These are phyloP conservation scores for Sceloporus tristichus DNA, from an alignment of 2,113 vertebrate species.

Conservation along the genomic window DNA sequence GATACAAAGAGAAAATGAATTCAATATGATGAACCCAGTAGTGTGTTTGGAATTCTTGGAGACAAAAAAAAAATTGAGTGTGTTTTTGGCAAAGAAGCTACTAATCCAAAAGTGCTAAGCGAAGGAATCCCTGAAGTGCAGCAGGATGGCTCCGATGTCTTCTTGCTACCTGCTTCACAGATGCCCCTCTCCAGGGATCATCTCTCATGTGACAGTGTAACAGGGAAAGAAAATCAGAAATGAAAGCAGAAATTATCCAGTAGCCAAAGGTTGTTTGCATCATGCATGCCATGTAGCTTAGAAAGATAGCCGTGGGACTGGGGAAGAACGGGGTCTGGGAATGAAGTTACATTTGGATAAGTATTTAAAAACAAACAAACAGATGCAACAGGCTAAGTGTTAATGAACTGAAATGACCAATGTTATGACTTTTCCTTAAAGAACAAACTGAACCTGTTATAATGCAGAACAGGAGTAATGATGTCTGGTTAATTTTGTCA, in stretches of 20 bases:
- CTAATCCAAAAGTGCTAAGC: conserved; percentile 32
- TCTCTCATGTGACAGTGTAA: accelerated
- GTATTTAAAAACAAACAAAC: background rate
- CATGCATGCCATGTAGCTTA: background rate
- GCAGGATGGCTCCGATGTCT: conserved; percentile 32
- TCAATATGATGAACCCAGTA: conserved; percentile 50
- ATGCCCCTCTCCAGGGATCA: conserved; percentile 20
- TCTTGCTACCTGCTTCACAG: conserved; percentile 5
- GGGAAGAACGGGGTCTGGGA: background rate
- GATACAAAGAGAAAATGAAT: conserved; percentile 67
- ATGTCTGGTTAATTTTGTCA: background rate
- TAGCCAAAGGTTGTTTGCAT: background rate
- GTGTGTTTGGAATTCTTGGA: conserved; percentile 21
- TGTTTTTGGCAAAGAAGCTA: background rate
- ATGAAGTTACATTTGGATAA: background rate
- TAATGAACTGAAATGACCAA: too few relatives aligned
- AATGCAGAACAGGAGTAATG: background rate
- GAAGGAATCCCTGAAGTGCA: conserved; percentile 2
- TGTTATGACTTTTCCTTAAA: background rate
- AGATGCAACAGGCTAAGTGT: background rate
- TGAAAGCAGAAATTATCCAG: background rate
- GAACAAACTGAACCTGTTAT: background rate
- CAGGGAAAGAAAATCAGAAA: background rate
- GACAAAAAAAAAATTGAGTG: conserved; percentile 45
- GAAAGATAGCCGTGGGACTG: background rate